Evolutionary conservation across 2,113 vertebrate species (phyloP).

Genomic region (Psettodes erumei): DNA sequence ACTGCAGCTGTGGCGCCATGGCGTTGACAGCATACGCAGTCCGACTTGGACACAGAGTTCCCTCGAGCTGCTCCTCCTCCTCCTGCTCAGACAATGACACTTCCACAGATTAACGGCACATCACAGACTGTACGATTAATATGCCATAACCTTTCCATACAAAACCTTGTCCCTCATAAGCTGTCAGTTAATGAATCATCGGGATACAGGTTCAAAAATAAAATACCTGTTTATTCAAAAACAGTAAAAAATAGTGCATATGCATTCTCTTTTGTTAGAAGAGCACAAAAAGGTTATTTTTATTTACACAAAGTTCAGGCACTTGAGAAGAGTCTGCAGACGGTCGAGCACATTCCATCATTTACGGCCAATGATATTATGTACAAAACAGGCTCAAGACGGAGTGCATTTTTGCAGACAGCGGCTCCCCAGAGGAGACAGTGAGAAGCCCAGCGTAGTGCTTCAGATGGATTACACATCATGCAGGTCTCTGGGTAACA

Average conservation of each 20-base stretch:
- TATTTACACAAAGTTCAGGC: slow-evolving; percentile 61
- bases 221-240: slow-evolving; percentile 66
- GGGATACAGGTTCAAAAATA: slow-evolving; percentile 58
- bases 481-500: slow-evolving; percentile 42
- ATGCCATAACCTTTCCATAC: not conserved
- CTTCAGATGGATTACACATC: slow-evolving; percentile 70
- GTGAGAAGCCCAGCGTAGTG: slow-evolving; percentile 26
- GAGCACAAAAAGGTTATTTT: slow-evolving; percentile 17
- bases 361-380: slow-evolving; percentile 58
- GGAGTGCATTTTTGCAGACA: slow-evolving; percentile 61
- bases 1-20: slow-evolving; percentile 9
- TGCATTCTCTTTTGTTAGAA: slow-evolving; percentile 33
- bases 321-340: slow-evolving; percentile 44
- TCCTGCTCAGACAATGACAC: not conserved
- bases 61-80: not conserved
- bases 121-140: not conserved
- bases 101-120: not conserved
- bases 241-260: slow-evolving; percentile 39
- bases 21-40: not conserved
- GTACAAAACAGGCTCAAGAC: slow-evolving; percentile 65
- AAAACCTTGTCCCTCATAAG: not conserved
- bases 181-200: not conserved
- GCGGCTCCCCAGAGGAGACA: slow-evolving; percentile 49
- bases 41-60: not conserved
- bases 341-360: slow-evolving; percentile 54